Base-by-base conservation (phyloP, 2,113 vertebrate species). In the Anas platyrhynchos region DNA sequence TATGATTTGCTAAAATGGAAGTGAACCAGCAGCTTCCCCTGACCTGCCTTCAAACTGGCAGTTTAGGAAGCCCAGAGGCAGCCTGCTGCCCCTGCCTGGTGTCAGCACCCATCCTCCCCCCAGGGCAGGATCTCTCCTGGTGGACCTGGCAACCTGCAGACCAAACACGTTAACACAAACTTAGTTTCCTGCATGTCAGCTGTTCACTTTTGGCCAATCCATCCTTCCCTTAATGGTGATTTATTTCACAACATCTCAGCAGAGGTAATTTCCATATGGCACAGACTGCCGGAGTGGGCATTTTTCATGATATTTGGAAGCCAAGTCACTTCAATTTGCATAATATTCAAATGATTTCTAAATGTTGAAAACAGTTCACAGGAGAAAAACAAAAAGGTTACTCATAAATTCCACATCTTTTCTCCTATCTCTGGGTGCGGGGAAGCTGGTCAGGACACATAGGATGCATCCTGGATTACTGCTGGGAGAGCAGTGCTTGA, bases 231-330 rank as follows among this genome's bases (percentile, higher is more conserved):
- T 92, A 88, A 90, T 79, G 55, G 58, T 92, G 95, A 94, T 85
- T 91, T 94, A 95, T 85, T 78, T 82, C 75, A 55, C 91, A 85
- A 1, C 87, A 74, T 77, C 78, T 88, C 89, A 88, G 91, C 91
- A 93, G 78, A 89, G 75, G 82, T 66, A 44, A 96, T 96, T 97
- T 93, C 87, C 93, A 89, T 86, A 83, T 80, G 84, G 94, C 84
- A 95, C 82, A 96, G 21, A n/a, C 72, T 93, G 85, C 84, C 25
- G 2, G 82, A 94, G 83, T 77, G 82, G 93, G 82, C 93, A 95
- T 93, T 94, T 96, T 88, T 83, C 87, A 89, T 91, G 75, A 83
- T 88, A 93, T 86, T 96, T 85, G 88, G 87, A 91, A 93, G 84
- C 63, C 82, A 94, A 89, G 91, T 89, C 84, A 77, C 78, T 96